Evolutionary conservation across 2,888 invertebrate genomes (phyloP).

Genomic region (Andricus curvator): DNA sequence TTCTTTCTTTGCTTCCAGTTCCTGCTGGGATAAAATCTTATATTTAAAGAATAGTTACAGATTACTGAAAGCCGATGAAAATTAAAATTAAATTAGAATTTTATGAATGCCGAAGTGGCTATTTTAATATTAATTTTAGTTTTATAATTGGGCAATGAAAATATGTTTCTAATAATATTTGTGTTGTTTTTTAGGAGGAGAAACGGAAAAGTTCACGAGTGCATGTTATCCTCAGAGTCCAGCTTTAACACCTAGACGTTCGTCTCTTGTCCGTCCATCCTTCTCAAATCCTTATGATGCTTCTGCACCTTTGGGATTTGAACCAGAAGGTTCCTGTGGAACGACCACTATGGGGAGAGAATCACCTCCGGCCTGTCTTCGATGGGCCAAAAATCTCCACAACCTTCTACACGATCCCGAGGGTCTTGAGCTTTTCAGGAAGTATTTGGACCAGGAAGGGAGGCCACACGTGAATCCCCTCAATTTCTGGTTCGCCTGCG

Average conservation of each 20-base stretch:
- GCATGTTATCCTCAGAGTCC: conserved; percentile 67
- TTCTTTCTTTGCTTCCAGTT: no score
- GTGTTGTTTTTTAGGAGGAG: conserved; percentile 69
- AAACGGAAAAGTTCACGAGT: conserved; percentile 70
- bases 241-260: conserved; percentile 77
- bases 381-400: conserved; percentile 93
- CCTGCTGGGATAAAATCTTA: no score
- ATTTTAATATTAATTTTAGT: no score
- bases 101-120: no score
- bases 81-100: no score
- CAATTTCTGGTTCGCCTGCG: conserved; percentile 96
- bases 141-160: no score
- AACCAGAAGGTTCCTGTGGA: conserved; percentile 81
- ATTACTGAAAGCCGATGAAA: no score
- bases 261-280: conserved; percentile 72
- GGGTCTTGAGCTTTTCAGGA: conserved; percentile 92
- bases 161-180: background rate
- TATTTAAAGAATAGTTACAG: no score
- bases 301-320: conserved; percentile 80
- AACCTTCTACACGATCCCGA: conserved; percentile 91
- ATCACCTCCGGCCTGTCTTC: conserved; percentile 86
- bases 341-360: conserved; percentile 75
- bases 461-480: conserved; percentile 88
- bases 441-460: conserved; percentile 89
- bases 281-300: conserved; percentile 72